Base-by-base conservation (phyloP, 2,113 vertebrate genomes). In the Burhinus oedicnemus region DNA sequence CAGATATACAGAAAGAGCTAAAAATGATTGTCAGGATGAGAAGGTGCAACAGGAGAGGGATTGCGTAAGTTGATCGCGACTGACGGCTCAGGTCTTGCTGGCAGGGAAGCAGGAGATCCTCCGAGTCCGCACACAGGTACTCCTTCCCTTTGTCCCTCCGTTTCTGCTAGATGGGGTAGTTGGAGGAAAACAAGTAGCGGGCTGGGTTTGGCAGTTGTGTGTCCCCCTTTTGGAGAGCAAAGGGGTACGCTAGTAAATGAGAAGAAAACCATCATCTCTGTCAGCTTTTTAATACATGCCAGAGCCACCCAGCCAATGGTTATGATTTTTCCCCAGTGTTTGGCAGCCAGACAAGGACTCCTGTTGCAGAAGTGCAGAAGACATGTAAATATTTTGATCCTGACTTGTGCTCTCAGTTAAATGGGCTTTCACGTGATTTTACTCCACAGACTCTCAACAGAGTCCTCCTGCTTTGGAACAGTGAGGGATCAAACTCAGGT, bases 371-470 rank as follows among this genome's bases (percentile, higher is more conserved):
- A 69, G 81, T 83, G 66, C 69, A 87, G 87, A 83, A 95, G 61
- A 57, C 12, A 9, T 22, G 70, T 93, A 94, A 94, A 93, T 92
- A 89, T 93, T 96, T 95, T 95, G 58, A 76, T 91, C 83, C 34
- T 66, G 45, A 45, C 55, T 85, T 77, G 38, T 74, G 45, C 74
- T 92, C 51, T 85, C 81, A 64, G 83, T n/a, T 95, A 78, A 89
- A 84, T 9, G 26, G 26, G 44, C 78, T 96, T 95, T 83, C 75
- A 55, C 4, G 2, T 78, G n/a, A 49, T 60, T 74, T 92, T 92
- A 77, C 58, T 62, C 32, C 77, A 40, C 0, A 3, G 27, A 42
- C 32, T 68, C n/a, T 61, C 58, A 54, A 58, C 2, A 2, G 36
- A 55, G 36, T 23, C 15, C 11, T 93, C 26, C 52, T 78, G 47